These are phyloP conservation scores for Seladonia tumulorum DNA, from an alignment of 2,888 invertebrate genomes.

Conservation along the genomic window DNA sequence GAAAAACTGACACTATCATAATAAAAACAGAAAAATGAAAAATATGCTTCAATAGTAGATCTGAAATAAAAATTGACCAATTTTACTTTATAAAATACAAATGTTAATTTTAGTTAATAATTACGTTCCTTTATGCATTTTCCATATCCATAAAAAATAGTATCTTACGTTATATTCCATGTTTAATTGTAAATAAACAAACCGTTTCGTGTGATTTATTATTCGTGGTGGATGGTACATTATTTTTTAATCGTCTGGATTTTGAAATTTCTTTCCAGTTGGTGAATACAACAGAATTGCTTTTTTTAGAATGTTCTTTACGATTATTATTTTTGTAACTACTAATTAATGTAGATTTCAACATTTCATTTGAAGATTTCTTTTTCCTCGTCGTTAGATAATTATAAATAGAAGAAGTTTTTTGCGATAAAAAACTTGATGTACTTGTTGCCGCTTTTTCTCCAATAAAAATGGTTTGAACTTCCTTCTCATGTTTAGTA, in stretches of 20 bases:
- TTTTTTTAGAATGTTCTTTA: conserved; percentile 23
- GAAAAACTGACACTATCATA: background rate
- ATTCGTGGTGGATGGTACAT: conserved; percentile 13
- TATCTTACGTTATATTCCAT: background rate
- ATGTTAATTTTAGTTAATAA: background rate
- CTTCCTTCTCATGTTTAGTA: conserved; percentile 14
- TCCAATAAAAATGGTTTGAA: conserved; percentile 26
- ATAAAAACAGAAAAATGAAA: background rate
- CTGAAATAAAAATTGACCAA: background rate
- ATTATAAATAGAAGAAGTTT: conserved; percentile 54
- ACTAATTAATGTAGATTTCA: conserved; percentile 13
- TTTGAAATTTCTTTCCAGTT: conserved; percentile 67
- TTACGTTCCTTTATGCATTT: background rate
- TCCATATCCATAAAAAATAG: background rate
- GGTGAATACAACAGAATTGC: conserved; percentile 46
- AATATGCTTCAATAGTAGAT: background rate
- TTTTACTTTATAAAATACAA: background rate
- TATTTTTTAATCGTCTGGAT: conserved; percentile 23
- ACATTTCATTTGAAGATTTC: conserved; percentile 19
- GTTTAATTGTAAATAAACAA: conserved; percentile 23
- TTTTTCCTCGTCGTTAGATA: conserved; percentile 43
- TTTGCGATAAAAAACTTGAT: conserved; percentile 34
- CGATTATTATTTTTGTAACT: background rate
- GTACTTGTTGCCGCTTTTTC: conserved; percentile 19
- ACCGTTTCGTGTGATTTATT: conserved; percentile 29